These are phyloP conservation scores for Callosobruchus maculatus DNA, from an alignment of 2,888 invertebrate genomes.

Conservation along the genomic window DNA sequence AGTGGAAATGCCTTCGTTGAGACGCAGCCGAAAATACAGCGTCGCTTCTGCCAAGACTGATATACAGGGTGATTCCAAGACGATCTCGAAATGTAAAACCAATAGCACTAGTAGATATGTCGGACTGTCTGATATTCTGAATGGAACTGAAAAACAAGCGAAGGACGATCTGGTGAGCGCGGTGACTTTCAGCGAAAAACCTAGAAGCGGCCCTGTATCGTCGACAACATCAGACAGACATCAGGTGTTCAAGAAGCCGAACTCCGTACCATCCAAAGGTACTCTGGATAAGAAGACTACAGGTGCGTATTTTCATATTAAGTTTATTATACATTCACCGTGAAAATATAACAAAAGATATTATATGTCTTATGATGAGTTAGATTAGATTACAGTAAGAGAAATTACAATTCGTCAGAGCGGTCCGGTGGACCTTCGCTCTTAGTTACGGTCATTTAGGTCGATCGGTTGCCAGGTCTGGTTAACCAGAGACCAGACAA, in stretches of 20 bases:
- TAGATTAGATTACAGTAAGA: no score
- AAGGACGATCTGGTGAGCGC: conserved; percentile 28
- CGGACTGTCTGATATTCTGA: conserved; percentile 27
- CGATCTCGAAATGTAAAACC: neutral
- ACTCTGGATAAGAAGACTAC: conserved; percentile 1
- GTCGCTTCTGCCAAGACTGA: conserved; percentile 6
- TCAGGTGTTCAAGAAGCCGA: conserved; percentile 25
- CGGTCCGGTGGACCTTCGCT: no score
- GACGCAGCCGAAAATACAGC: conserved; percentile 10
- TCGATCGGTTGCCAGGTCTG: no score
- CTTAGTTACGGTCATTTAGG: no score
- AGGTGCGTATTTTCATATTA: neutral
- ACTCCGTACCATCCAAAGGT: neutral
- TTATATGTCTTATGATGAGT: no score
- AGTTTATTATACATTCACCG: no score
- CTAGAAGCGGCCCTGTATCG: conserved; percentile 2
- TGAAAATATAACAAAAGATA: no score
- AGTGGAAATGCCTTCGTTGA: neutral
- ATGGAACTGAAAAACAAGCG: neutral
- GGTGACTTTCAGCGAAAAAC: conserved; percentile 32
- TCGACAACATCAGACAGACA: neutral
- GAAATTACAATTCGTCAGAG: no score
- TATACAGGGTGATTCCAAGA: neutral
- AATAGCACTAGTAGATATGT: conserved; percentile 18
- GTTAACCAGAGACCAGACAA: no score